Base-by-base conservation (phyloP, 1,140 invertebrate species). In the Homalodisca vitripennis region DNA sequence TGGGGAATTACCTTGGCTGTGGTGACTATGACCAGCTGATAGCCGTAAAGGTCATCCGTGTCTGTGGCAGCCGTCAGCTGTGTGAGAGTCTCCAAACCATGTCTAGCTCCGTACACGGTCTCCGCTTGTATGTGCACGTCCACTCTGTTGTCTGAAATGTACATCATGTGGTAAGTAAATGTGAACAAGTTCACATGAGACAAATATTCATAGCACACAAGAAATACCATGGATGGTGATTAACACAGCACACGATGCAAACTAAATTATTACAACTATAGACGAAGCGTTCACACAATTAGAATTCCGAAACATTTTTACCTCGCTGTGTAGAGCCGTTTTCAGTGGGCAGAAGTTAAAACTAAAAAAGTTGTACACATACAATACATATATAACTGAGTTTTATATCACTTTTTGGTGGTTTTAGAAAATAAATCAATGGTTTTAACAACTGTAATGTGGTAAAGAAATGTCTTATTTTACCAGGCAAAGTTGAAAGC, bases 91-190 rank as follows among this genome's bases (percentile, higher is more conserved):
- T 93, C 90, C 48, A 93, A 79, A n/a, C 81, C 90, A 74, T 92
- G 89, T 1, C 91, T 82, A 0, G 86, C 88, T 1, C 91, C 92
- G 75, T 85, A 93, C n/a, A 90, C 84, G 0, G 89, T 91, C 13
- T 75, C 74, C 0, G 87, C 86, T 6, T 77, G 77, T 13, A 93
- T 86, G n/a, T 84, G 79, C 1, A 90, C 85, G 17, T 12, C 29
- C 17, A 72, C 29, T 24, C 48, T 10, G 29, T 77, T 78, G 26
- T 77, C 85, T 85, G 75, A 32, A 81, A 77, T 69, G 51, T 51
- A 3, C 22, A 70, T 67, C 41, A 62, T 62, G 22, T 41, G 14
- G 22, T 55, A 6, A 55, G 6, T 6, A 27, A 12, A 20, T 27
- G 10, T 62, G 20, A 24, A 10, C 29, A 26, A 3, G 29, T 62